Evolutionary conservation across 2,113 vertebrate species (phyloP).

Genomic region (Oryzias melastigma): DNA sequence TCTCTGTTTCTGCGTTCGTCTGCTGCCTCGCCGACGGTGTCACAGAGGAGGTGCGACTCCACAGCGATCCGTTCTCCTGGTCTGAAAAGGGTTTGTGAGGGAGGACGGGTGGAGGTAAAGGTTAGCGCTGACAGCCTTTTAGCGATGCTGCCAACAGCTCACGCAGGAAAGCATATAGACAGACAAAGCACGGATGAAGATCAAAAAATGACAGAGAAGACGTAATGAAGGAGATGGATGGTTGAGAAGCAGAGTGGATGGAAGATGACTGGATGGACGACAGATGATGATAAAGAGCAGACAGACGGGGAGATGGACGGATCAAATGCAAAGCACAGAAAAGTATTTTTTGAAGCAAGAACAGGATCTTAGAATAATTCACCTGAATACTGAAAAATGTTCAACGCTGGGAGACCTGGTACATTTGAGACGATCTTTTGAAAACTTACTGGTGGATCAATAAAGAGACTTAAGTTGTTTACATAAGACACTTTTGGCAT

Average conservation of each 20-base stretch:
- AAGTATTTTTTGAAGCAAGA: neutral
- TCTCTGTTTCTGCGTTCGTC: constrained; percentile 1
- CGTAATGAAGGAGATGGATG: constrained; percentile 38
- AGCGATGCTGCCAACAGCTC: constrained; percentile 55
- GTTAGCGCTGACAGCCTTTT: constrained; percentile 72
- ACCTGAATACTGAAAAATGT: neutral
- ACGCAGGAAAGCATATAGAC: constrained; percentile 45
- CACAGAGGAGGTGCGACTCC: constrained; percentile 9
- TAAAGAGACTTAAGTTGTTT: too few species aligned
- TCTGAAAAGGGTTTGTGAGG: constrained; percentile 10
- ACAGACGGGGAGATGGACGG: constrained; percentile 1
- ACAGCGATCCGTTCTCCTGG: neutral
- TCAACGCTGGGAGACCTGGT: too few species aligned
- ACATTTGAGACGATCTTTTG: too few species aligned
- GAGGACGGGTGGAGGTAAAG: constrained; percentile 51
- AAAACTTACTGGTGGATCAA: too few species aligned
- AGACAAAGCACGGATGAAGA: constrained; percentile 29
- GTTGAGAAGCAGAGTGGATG: constrained; percentile 14
- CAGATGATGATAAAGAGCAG: constrained; percentile 22
- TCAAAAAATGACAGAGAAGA: constrained; percentile 32
- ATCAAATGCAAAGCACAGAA: neutral
- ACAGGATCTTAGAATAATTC: neutral
- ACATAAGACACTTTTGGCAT: too few species aligned
- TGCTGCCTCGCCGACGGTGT: neutral
- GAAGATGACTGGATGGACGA: constrained; percentile 39